Evolutionary conservation across 2,888 invertebrate species (phyloP).

Genomic region (Diplazon laetatorius): DNA sequence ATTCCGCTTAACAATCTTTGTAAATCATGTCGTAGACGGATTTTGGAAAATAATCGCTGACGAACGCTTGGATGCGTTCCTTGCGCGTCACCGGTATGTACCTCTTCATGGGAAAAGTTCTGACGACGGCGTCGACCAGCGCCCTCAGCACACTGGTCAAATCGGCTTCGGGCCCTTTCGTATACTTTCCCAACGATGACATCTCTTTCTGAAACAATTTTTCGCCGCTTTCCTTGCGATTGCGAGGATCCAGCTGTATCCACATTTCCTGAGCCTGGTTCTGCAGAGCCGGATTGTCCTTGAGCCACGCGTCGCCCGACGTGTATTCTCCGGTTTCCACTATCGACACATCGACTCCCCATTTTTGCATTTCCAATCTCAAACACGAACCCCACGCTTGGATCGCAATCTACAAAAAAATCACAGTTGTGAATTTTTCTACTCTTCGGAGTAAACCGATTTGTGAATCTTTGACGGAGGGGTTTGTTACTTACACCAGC

Average conservation of each 20-base stretch:
- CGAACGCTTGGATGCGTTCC: conserved; percentile 91
- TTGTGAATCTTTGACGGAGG: not conserved
- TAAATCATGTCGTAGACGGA: conserved; percentile 92
- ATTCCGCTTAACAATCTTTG: conserved; percentile 66
- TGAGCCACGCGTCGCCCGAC: conserved; percentile 91
- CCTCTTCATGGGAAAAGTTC: conserved; percentile 92
- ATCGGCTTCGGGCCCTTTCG: conserved; percentile 89
- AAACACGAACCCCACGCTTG: conserved; percentile 92
- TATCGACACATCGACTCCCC: conserved; percentile 92
- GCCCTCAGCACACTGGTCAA: conserved; percentile 90
- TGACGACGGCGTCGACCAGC: conserved; percentile 89
- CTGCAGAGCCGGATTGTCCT: conserved; percentile 86
- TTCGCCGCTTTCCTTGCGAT: conserved; percentile 90
- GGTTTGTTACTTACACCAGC: conserved; percentile 79
- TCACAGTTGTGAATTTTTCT: not conserved
- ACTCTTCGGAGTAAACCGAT: not conserved
- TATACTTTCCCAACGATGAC: conserved; percentile 90
- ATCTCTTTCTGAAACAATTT: conserved; percentile 92
- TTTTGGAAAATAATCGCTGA: conserved; percentile 92
- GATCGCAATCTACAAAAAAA: conserved; percentile 87
- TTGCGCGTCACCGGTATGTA: conserved; percentile 92
- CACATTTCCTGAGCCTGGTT: conserved; percentile 93
- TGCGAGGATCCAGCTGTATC: conserved; percentile 90
- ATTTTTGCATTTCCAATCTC: conserved; percentile 90
- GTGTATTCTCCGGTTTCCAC: conserved; percentile 94